Conservation (phyloP, 2,113 vertebrate genomes). For the Centropus unirufus region DNA sequence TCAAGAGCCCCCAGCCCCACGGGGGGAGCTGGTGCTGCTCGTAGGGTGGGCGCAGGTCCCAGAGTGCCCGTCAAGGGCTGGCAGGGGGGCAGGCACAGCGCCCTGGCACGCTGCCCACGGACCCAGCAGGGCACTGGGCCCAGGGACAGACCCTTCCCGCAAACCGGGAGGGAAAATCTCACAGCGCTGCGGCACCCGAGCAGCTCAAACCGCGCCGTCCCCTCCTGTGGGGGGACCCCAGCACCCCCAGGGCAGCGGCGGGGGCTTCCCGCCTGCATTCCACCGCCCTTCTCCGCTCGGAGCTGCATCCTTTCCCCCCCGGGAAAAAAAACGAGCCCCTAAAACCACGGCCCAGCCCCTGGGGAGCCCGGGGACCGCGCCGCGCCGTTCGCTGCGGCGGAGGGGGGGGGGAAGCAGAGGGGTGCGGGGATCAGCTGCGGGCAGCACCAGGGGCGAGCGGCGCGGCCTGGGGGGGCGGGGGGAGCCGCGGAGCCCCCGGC, state of each 20-base stretch:
- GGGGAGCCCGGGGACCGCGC: rapidly evolving
- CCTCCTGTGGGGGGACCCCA: rapidly evolving
- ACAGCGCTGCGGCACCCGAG: neutral
- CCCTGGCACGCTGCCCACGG: neutral
- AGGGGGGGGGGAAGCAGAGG: rapidly evolving
- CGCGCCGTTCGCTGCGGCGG: rapidly evolving
- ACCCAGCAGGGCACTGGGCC: neutral
- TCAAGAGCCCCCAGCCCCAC: rapidly evolving
- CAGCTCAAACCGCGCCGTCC: neutral
- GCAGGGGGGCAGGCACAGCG: neutral
- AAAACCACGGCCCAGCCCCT: rapidly evolving
- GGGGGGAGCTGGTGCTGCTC: rapidly evolving
- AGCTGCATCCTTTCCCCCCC: neutral
- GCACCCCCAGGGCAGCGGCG: neutral
- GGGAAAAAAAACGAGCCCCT: neutral
- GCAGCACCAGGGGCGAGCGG: too few species aligned
- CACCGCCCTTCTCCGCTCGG: neutral
- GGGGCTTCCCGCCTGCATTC: rapidly evolving
- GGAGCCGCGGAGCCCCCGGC: too few species aligned
- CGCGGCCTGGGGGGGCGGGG: too few species aligned
- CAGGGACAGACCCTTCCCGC: neutral
- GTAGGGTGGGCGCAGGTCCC: neutral
- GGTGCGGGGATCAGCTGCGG: rapidly evolving
- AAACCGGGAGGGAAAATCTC: neutral
- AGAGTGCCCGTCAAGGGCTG: rapidly evolving